Evolutionary conservation across 2,797 vertebrate species (phyloP).

Genomic region (Perodicticus potto): DNA sequence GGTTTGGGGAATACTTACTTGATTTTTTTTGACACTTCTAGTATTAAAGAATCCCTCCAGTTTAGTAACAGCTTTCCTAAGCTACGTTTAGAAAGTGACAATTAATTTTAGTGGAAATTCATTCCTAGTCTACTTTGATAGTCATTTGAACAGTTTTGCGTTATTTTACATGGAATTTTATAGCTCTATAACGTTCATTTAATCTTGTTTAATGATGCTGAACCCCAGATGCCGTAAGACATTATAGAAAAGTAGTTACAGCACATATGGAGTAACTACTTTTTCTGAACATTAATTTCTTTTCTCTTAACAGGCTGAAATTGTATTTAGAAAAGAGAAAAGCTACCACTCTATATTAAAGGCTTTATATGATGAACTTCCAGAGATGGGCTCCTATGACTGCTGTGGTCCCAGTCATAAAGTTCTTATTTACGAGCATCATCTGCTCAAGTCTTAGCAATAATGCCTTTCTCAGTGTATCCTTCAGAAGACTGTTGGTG

Average conservation of each 20-base stretch:
- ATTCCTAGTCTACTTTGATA: constrained; percentile 78
- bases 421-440: constrained; percentile 30
- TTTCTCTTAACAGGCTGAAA: constrained; percentile 77
- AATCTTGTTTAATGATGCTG: constrained; percentile 82
- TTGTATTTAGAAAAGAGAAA: constrained; percentile 74
- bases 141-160: constrained; percentile 78
- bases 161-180: constrained; percentile 80
- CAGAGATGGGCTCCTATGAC: constrained; percentile 15
- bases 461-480: constrained; percentile 8
- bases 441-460: constrained; percentile 5
- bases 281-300: constrained; percentile 83
- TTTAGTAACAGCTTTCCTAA: constrained; percentile 77
- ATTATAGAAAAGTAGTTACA: constrained; percentile 80
- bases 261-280: constrained; percentile 78
- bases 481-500: background rate
- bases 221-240: constrained; percentile 81
- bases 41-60: constrained; percentile 61
- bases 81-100: constrained; percentile 79
- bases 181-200: constrained; percentile 78
- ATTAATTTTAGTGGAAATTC: constrained; percentile 80
- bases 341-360: constrained; percentile 39
- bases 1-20: constrained; percentile 43
- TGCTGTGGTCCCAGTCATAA: constrained; percentile 1
- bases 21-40: constrained; percentile 60
- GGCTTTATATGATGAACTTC: constrained; percentile 52